Conservation (phyloP, 2,888 invertebrate species). For the Lapara coniferarum region DNA sequence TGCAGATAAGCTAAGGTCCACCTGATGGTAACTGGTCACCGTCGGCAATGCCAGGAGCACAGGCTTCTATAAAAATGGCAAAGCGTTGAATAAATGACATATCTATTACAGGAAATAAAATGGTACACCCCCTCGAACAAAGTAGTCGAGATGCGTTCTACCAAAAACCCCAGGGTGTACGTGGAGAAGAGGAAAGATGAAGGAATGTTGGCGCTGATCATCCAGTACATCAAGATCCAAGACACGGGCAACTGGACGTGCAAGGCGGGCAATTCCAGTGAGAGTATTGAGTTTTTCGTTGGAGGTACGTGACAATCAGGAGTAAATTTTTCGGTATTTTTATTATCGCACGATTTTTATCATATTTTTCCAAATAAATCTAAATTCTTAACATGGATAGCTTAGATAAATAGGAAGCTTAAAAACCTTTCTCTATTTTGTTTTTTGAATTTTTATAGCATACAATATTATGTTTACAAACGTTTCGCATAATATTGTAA, state of each 20-base stretch:
- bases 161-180: constrained; percentile 59
- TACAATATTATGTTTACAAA: too few species aligned
- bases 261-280: constrained; percentile 61
- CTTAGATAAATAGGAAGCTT: too few species aligned
- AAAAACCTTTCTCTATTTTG: too few species aligned
- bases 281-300: constrained; percentile 64
- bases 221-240: constrained; percentile 57
- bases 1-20: too few species aligned
- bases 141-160: constrained; percentile 54
- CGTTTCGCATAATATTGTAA: too few species aligned
- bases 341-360: too few species aligned
- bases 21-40: too few species aligned
- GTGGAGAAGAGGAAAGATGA: constrained; percentile 56
- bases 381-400: too few species aligned
- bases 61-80: too few species aligned
- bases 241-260: constrained; percentile 78
- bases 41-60: too few species aligned
- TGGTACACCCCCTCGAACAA: constrained; percentile 63
- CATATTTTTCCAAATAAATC: too few species aligned
- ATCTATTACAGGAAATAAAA: constrained; percentile 61
- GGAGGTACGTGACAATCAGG: constrained; percentile 58
- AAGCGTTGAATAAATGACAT: constrained; percentile 22
- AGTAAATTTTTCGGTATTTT: background rate
- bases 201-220: constrained; percentile 59
- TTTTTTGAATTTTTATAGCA: too few species aligned